A percentile compares a stretch with the other conserved stretches of the same genome.
Evolutionary conservation across 2,113 vertebrate genomes (phyloP).

Genomic region (Cavia aperea): DNA sequence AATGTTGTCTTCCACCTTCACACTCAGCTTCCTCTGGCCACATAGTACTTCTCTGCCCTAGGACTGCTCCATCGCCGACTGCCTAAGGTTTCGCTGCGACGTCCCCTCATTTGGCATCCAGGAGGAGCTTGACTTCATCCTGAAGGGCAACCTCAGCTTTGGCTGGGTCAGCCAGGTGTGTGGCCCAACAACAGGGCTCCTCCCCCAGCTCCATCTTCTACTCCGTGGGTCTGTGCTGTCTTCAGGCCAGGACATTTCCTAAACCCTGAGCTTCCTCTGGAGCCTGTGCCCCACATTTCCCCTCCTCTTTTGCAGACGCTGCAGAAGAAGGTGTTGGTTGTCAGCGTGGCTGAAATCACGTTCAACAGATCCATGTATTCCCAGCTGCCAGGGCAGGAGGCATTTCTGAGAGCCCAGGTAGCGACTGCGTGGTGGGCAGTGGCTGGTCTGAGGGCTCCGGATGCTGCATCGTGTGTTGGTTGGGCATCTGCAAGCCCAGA

Average conservation of each 20-base stretch:
- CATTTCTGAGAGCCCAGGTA: constrained; percentile 73
- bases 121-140: constrained; percentile 64
- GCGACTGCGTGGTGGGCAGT: background rate
- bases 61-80: constrained; percentile 79
- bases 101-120: constrained; percentile 58
- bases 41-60: constrained; percentile 40
- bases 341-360: constrained; percentile 75
- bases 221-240: background rate
- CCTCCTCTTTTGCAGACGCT: constrained; percentile 58
- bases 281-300: background rate
- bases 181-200: background rate
- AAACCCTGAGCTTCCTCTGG: background rate
- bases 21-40: background rate
- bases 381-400: constrained; percentile 71
- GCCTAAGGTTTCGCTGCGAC: constrained; percentile 74
- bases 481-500: background rate
- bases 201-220: background rate
- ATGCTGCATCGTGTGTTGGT: background rate
- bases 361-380: constrained; percentile 74
- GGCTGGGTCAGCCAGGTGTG: constrained; percentile 80
- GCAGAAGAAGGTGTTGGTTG: constrained; percentile 65
- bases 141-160: constrained; percentile 80
- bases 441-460: background rate
- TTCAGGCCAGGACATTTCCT: background rate
- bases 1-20: background rate